Evolutionary conservation across 2,888 invertebrate genomes (phyloP).

Genomic region (Leucoma salicis): DNA sequence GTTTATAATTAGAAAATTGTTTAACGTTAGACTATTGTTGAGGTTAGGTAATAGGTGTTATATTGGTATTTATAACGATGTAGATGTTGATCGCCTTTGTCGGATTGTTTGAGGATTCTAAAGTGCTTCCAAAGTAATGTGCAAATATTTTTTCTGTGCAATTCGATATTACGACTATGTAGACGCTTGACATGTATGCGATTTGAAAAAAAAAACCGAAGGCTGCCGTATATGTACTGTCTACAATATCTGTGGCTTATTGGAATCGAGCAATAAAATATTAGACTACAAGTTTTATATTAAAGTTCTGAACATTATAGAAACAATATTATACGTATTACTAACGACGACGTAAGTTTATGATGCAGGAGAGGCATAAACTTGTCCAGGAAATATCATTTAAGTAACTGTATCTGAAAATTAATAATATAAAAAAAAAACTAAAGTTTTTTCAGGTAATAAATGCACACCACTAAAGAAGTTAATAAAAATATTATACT

Average conservation of each 20-base stretch:
- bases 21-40: constrained; percentile 24
- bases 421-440: no score
- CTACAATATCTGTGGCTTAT: background rate
- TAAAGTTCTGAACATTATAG: background rate
- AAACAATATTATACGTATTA: no score
- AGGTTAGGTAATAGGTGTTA: constrained; percentile 51
- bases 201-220: no score
- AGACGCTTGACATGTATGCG: background rate
- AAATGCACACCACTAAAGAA: no score
- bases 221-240: no score
- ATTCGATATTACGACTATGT: constrained; percentile 9
- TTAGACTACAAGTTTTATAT: background rate
- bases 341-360: no score
- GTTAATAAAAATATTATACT: no score
- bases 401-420: no score
- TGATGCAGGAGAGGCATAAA: no score
- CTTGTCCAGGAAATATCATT: no score
- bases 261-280: background rate
- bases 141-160: constrained; percentile 7
- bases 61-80: constrained; percentile 42
- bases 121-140: constrained; percentile 34
- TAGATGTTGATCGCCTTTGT: constrained; percentile 4
- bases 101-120: constrained; percentile 19
- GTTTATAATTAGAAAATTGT: constrained; percentile 19
- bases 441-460: no score